Conservation (phyloP, 2,113 vertebrate genomes). For the Ammospiza caudacuta region DNA sequence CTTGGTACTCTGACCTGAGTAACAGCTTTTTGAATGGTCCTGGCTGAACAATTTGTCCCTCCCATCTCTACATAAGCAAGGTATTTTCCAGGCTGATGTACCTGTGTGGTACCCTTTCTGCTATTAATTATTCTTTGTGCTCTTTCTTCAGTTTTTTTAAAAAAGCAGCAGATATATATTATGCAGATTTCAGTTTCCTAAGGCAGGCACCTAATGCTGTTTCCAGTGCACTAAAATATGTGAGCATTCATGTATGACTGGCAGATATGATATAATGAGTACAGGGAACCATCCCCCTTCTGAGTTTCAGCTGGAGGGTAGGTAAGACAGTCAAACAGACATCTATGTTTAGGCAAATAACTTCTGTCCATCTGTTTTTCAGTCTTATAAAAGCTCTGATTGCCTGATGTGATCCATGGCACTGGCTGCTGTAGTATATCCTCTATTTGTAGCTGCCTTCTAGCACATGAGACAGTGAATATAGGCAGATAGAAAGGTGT, state of each 20-base stretch:
- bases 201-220: background rate
- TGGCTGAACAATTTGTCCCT: background rate
- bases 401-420: background rate
- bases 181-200: background rate
- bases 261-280: background rate
- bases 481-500: background rate
- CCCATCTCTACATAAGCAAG: background rate
- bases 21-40: background rate
- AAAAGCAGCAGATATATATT: background rate
- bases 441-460: background rate
- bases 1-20: background rate
- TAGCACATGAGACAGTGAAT: background rate
- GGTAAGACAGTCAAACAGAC: background rate
- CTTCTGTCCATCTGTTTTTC: background rate
- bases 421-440: background rate
- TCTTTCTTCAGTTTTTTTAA: background rate
- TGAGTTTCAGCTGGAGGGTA: background rate
- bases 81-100: background rate
- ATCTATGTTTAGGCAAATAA: background rate
- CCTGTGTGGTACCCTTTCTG: background rate
- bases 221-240: background rate
- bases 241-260: background rate
- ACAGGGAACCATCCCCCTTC: fast-evolving
- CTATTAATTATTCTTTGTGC: background rate
- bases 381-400: background rate